Evolutionary conservation across 2,888 invertebrate genomes (phyloP).

Genomic region (Anthrax anthrax): DNA sequence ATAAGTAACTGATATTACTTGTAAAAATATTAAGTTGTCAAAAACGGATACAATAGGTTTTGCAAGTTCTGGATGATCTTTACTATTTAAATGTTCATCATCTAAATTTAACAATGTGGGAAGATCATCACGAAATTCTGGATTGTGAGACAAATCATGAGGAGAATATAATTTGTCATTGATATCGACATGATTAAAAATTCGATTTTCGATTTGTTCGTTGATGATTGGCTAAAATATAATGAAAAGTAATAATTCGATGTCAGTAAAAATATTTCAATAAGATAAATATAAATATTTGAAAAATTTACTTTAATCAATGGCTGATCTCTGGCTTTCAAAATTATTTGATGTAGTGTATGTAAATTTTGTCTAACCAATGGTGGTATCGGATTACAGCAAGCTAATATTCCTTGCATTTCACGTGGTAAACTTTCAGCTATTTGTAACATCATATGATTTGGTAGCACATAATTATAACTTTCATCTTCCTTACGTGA

Average conservation of each 20-base stretch:
- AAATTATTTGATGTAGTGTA: conserved; percentile 48
- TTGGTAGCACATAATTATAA: conserved; percentile 79
- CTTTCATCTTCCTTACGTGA: conserved; percentile 88
- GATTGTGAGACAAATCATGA: conserved; percentile 42
- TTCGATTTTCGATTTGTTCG: conserved; percentile 27
- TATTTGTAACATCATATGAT: conserved; percentile 88
- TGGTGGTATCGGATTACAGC: conserved; percentile 88
- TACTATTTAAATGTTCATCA: background rate
- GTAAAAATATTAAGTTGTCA: conserved; percentile 11
- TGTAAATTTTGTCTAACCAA: conserved; percentile 40
- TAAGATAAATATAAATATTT: background rate
- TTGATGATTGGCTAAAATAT: conserved; percentile 36
- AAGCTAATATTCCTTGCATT: conserved; percentile 81
- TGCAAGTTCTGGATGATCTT: background rate
- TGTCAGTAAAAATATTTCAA: background rate
- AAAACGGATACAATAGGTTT: conserved; percentile 21
- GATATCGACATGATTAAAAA: conserved; percentile 27
- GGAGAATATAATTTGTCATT: conserved; percentile 44
- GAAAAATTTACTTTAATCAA: conserved; percentile 38
- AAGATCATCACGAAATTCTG: conserved; percentile 41
- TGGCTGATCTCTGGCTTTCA: conserved; percentile 54
- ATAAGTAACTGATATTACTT: too few relatives aligned
- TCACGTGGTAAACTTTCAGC: conserved; percentile 79
- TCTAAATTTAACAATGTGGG: conserved; percentile 36
- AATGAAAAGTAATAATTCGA: background rate